Percentiles rank a stretch among this genome's conserved stretches.
Conservation (phyloP, 1,140 invertebrate species). For the Hycleus cichorii region DNA sequence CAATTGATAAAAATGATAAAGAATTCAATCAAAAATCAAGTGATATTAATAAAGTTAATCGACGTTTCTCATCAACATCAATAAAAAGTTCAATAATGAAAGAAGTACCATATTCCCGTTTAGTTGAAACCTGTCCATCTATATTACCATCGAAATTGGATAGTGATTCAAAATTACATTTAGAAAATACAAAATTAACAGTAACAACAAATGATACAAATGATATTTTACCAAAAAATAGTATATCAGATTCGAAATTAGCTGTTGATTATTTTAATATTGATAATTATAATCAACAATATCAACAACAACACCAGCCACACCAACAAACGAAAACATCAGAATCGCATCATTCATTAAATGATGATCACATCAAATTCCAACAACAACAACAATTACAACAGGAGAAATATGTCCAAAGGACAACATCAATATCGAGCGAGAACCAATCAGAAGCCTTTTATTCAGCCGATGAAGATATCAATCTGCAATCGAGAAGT, state of each 20-base stretch:
- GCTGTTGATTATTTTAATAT: conserved; percentile 53
- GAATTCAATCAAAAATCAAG: conserved; percentile 11
- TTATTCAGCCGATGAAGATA: conserved; percentile 84
- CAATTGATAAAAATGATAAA: conserved; percentile 17
- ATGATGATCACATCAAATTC: conserved; percentile 40
- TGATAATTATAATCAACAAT: background rate
- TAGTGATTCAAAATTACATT: conserved; percentile 68
- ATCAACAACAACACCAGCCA: background rate
- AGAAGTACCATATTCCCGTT: conserved; percentile 71
- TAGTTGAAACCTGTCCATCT: conserved; percentile 59
- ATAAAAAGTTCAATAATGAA: conserved; percentile 42
- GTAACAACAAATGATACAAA: conserved; percentile 46
- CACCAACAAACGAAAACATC: conserved; percentile 33
- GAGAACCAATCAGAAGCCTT: conserved; percentile 86
- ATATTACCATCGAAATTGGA: conserved; percentile 59
- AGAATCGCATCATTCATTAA: conserved; percentile 48
- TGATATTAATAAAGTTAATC: conserved; percentile 30
- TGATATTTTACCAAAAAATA: conserved; percentile 52
- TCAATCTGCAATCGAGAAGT: conserved; percentile 52
- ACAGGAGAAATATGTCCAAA: conserved; percentile 49
- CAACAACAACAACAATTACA: conserved; percentile 39
- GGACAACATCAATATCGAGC: conserved; percentile 78
- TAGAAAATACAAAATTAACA: conserved; percentile 56
- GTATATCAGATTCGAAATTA: conserved; percentile 73
- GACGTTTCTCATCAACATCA: conserved; percentile 38